Evolutionary conservation across 2,797 vertebrate species (phyloP).

Genomic region (Vireo griseus): DNA sequence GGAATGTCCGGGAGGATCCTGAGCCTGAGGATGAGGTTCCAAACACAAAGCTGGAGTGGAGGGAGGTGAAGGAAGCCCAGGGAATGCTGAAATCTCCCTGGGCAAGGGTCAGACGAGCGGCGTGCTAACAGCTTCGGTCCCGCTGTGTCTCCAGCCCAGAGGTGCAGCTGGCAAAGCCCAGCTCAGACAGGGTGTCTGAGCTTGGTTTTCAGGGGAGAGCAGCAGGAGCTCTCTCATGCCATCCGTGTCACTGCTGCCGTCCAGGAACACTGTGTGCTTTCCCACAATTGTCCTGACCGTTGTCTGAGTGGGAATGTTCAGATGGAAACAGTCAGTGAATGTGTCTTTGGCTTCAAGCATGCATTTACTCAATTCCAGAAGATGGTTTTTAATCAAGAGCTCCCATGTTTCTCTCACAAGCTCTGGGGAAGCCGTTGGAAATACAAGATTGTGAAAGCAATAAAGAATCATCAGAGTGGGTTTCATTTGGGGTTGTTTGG

Average conservation of each 20-base stretch:
- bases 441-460: neutral
- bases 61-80: conserved; percentile 81
- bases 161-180: neutral
- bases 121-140: conserved; percentile 65
- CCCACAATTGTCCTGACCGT: neutral
- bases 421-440: neutral
- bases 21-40: conserved; percentile 82
- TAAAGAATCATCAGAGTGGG: neutral
- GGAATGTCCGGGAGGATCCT: conserved; percentile 56
- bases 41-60: conserved; percentile 81
- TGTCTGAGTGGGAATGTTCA: accelerated
- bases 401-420: neutral
- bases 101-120: conserved; percentile 78
- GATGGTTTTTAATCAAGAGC: neutral
- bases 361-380: neutral
- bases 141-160: neutral
- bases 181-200: neutral
- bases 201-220: neutral
- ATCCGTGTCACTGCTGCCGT: neutral
- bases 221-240: neutral
- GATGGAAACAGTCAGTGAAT: neutral
- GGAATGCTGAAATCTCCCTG: conserved; percentile 83
- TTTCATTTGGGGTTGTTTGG: neutral
- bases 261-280: neutral
- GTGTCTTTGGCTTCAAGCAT: neutral